Evolutionary conservation across 2,797 vertebrate species (phyloP), one percentile per base, ranked within the genome.

Genomic region (Hippocampus kuda): DNA sequence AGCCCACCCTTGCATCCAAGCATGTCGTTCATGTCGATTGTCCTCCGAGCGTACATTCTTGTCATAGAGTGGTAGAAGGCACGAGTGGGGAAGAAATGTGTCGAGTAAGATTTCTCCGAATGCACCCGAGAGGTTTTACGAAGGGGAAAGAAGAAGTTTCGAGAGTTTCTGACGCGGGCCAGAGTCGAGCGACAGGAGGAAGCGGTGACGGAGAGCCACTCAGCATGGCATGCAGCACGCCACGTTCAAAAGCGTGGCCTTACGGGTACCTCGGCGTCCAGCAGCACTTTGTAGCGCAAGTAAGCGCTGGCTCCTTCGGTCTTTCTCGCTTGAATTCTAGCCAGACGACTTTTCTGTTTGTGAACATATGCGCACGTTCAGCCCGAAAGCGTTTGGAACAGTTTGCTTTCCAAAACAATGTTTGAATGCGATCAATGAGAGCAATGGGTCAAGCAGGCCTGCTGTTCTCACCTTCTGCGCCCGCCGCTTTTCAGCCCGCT

Each of bases 261-360:
- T 42, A 2, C 12, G 1, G 4, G 24, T 26, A 94, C 90, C 64
- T 92, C 79, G 44, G 86, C 80, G 78, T 92, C 90, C 70, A 81
- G 89, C 83, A 93, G 90, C 82, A 93, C 85, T 90, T 96, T 96
- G 91, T 93, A 94, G 88, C 93, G 93, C 93, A 95, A 91, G 90
- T 94, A 95, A 74, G 94, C 92, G 20, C 90, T 94, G 75, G 93
- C 86, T 0, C 92, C 94, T 76, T 92, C 91, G 0, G 84, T 95
- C 89, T 95, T 96, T 76, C 91, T 89, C 2, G 90, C 92, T 0
- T 73, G 87, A 86, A 96, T 94, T 84, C 94, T 93, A 81, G 93
- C 93, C 44, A 97, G 92, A 81, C 92, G 92, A 79, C 93, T 90
- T 94, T 96, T 98, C 94, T 96, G 89, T 74, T 80, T 73, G 85